A percentile compares a stretch with the other conserved stretches of the same genome.
Evolutionary conservation across 1,140 invertebrate genomes (phyloP).

Genomic region (Drosophila quadrilineata): DNA sequence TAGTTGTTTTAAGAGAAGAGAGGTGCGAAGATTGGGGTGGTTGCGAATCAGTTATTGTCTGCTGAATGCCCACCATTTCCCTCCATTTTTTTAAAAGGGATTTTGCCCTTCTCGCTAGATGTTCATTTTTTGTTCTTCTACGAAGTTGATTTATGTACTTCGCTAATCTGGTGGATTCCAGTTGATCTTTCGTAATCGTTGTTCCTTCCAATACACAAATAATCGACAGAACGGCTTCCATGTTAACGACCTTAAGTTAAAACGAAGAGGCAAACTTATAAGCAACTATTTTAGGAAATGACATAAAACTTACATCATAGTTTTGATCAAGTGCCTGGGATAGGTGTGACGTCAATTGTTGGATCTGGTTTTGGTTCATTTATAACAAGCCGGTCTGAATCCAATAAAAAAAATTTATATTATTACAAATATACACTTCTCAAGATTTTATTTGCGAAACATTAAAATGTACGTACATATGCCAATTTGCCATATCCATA

Average conservation of each 20-base stretch:
- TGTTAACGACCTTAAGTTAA: conserved; percentile 92
- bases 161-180: conserved; percentile 96
- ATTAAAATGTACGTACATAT: background rate
- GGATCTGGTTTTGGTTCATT: conserved; percentile 79
- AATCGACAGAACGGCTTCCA: conserved; percentile 94
- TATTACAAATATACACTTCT: conserved; percentile 9
- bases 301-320: conserved; percentile 85
- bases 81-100: conserved; percentile 95
- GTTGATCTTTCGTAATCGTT: conserved; percentile 95
- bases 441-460: conserved; percentile 19
- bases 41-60: conserved; percentile 47
- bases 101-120: conserved; percentile 93
- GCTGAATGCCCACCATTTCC: conserved; percentile 84
- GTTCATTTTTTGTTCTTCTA: conserved; percentile 89
- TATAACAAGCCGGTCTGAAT: conserved; percentile 48
- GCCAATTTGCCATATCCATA: too few relatives aligned
- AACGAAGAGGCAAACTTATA: too few relatives aligned
- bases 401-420: conserved; percentile 26
- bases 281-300: background rate
- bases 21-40: background rate
- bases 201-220: conserved; percentile 95
- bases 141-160: conserved; percentile 95
- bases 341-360: conserved; percentile 85
- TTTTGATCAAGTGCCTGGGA: conserved; percentile 86
- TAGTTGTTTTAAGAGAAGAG: conserved; percentile 5